Evolutionary conservation across 2,888 invertebrate species (phyloP).

Genomic region (Pyrrhopygopsis socrates): DNA sequence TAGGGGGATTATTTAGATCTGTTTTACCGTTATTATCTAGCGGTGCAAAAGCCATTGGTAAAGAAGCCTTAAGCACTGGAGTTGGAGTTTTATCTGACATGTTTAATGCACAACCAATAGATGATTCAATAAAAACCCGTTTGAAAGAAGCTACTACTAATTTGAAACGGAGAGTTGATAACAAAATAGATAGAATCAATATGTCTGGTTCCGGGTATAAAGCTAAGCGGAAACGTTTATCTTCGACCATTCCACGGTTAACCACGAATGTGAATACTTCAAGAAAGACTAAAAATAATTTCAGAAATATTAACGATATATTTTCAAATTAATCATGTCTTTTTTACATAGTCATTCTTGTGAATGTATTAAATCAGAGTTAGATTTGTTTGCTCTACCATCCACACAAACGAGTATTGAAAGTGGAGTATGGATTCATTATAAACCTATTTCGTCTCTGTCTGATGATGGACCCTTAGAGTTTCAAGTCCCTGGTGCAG

Average conservation of each 20-base stretch:
- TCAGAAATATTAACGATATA: slow-evolving; percentile 49
- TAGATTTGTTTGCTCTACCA: slow-evolving; percentile 85
- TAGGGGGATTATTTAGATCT: background rate
- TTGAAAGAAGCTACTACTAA: background rate
- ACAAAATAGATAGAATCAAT: background rate
- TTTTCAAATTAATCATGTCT: slow-evolving; percentile 78
- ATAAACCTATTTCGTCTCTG: slow-evolving; percentile 85
- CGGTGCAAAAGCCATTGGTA: background rate
- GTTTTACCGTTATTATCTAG: background rate
- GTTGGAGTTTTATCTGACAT: slow-evolving; percentile 82
- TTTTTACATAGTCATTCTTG: slow-evolving; percentile 85
- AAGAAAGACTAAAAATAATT: background rate
- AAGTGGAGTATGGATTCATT: slow-evolving; percentile 83
- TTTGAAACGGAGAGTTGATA: background rate
- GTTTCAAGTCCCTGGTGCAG: slow-evolving; percentile 84
- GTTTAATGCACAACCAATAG: slow-evolving; percentile 59
- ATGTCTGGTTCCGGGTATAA: background rate
- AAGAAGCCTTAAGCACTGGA: slow-evolving; percentile 49
- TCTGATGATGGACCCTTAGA: slow-evolving; percentile 78
- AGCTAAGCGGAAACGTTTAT: background rate
- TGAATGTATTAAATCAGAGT: slow-evolving; percentile 84
- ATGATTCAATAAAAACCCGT: slow-evolving; percentile 51
- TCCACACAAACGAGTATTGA: slow-evolving; percentile 84
- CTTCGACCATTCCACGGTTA: background rate
- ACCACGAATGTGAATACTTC: background rate